A percentile compares a stretch with the other conserved stretches of the same genome.
Conservation (phyloP, 2,888 invertebrate genomes). For the Stomorhina lunata region DNA sequence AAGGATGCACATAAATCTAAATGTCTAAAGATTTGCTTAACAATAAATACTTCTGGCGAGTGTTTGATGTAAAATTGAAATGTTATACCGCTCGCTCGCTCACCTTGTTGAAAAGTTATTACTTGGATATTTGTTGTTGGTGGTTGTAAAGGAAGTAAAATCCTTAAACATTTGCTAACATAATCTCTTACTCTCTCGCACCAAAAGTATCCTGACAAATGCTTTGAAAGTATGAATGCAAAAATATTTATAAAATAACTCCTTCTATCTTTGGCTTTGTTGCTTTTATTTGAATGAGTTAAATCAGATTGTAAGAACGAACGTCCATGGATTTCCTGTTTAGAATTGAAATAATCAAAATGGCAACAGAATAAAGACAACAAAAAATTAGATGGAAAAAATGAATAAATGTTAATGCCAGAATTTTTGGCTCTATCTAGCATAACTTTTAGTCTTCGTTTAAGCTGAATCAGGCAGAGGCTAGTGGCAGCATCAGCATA, state of each 20-base stretch:
- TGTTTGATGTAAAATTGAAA: conserved; percentile 39
- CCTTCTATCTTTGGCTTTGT: not conserved
- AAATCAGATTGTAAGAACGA: conserved; percentile 14
- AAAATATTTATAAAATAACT: not conserved
- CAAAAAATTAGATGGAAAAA: too few species aligned
- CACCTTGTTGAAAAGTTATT: conserved; percentile 44
- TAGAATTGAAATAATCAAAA: conserved; percentile 34
- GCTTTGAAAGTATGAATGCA: too few species aligned
- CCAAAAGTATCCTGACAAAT: not conserved
- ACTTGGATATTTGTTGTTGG: conserved; percentile 17
- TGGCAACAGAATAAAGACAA: not conserved
- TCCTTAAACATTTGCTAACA: conserved; percentile 45
- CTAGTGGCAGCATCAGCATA: conserved; percentile 21
- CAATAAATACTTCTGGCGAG: not conserved
- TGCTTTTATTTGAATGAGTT: conserved; percentile 28
- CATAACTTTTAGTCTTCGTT: not conserved
- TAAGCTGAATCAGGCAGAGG: not conserved
- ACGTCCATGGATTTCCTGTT: not conserved
- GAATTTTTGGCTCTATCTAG: conserved; percentile 20
- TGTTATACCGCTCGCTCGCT: conserved; percentile 16
- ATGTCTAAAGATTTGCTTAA: conserved; percentile 39
- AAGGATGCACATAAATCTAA: conserved; percentile 44
- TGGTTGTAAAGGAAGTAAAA: not conserved
- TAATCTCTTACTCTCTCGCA: not conserved
- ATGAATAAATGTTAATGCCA: conserved; percentile 31